phyloP scores from a whole-genome alignment of 2,113 vertebrate species.

The Tragelaphus strepsiceros region DNA sequence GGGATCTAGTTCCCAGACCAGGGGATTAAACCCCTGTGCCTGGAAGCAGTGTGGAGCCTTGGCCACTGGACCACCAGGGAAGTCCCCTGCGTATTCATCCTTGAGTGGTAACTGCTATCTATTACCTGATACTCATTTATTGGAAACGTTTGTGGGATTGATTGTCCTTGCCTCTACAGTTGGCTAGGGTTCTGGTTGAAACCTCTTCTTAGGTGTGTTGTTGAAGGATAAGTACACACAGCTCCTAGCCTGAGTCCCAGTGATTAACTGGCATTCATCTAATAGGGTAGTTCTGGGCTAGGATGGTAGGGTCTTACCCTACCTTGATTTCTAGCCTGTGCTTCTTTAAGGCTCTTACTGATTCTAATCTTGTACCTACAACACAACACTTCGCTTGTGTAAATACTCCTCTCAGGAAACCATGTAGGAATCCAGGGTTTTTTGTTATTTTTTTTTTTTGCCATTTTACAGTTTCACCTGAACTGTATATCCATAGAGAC shows the following conservation, averaged over 20 bases:
- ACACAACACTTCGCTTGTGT: background rate
- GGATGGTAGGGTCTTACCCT: background rate
- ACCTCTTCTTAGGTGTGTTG: background rate
- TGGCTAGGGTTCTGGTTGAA: background rate
- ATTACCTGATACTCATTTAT: background rate
- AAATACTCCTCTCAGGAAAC: background rate
- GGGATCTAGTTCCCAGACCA: background rate
- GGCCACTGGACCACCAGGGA: background rate
- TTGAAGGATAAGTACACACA: background rate
- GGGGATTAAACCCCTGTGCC: background rate
- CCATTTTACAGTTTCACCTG: background rate
- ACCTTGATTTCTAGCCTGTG: background rate
- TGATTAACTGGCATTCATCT: background rate
- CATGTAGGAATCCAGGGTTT: background rate
- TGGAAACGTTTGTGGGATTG: background rate
- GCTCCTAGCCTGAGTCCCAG: background rate
- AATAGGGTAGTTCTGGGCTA: background rate
- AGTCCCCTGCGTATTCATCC: background rate
- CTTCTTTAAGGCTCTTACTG: background rate
- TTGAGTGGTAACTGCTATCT: background rate
- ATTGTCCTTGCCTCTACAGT: background rate
- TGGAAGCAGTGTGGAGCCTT: background rate
- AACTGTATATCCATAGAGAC: background rate
- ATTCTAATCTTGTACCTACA: background rate
- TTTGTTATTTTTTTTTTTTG: background rate